These are phyloP conservation scores for Monopterus albus DNA, from an alignment of 2,113 vertebrate genomes.

Conservation along the genomic window DNA sequence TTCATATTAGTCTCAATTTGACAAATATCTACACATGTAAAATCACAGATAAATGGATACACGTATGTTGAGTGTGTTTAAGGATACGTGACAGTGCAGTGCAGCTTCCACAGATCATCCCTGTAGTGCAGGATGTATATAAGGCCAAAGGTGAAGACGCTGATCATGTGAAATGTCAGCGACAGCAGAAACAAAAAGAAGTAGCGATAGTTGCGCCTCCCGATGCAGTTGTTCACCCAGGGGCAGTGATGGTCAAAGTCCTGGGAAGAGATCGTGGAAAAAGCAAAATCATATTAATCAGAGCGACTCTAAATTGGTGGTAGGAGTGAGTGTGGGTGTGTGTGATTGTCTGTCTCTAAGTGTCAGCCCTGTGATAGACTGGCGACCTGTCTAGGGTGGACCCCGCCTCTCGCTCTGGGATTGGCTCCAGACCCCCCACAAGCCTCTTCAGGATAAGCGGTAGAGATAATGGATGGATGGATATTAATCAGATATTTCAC, in stretches of 20 bases:
- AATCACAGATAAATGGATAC: not conserved
- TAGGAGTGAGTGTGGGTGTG: no score
- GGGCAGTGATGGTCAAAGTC: conserved; percentile 99
- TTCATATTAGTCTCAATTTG: not conserved
- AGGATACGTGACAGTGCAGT: conserved; percentile 97
- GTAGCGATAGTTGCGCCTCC: conserved; percentile 96
- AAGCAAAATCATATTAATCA: not conserved
- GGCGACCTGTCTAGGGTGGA: no score
- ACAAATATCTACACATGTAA: not conserved
- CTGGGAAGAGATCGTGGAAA: conserved; percentile 65
- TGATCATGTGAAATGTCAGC: conserved; percentile 92
- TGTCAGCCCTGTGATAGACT: no score
- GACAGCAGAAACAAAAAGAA: conserved; percentile 98
- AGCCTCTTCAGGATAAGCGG: no score
- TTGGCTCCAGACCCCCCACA: no score
- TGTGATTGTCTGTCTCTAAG: no score
- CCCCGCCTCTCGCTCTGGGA: no score
- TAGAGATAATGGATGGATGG: no score
- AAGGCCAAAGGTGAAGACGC: conserved; percentile 92
- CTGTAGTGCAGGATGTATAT: conserved; percentile 92
- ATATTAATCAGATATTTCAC: not conserved
- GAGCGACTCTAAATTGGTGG: no score
- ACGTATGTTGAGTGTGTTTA: not conserved
- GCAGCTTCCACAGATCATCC: conserved; percentile 88
- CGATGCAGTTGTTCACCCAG: conserved; percentile 89